Evolutionary conservation across 2,888 invertebrate genomes (phyloP).

Genomic region (Andrena chrysosceles): DNA sequence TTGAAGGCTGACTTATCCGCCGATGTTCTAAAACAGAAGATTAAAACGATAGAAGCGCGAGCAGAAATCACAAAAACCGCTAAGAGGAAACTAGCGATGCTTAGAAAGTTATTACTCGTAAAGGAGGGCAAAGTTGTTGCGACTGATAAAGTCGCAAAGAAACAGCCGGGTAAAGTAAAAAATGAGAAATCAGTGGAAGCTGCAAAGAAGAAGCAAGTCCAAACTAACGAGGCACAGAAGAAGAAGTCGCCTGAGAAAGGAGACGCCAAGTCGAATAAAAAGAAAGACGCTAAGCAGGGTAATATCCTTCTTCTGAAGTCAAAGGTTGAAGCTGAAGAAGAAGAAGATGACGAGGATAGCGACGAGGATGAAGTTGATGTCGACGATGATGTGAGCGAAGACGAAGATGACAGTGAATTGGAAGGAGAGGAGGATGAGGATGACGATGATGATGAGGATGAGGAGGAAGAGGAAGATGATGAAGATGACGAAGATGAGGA

Average conservation of each 20-base stretch:
- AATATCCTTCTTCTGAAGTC: slow-evolving; percentile 12
- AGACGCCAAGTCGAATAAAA: slow-evolving; percentile 32
- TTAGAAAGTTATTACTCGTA: slow-evolving; percentile 70
- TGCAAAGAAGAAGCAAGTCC: slow-evolving; percentile 27
- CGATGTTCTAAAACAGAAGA: slow-evolving; percentile 67
- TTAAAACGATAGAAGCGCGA: slow-evolving; percentile 70
- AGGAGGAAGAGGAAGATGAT: slow-evolving; percentile 4
- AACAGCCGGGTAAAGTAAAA: slow-evolving; percentile 3
- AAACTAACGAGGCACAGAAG: slow-evolving; percentile 13
- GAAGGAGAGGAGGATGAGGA: slow-evolving; percentile 39
- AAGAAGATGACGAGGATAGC: slow-evolving; percentile 36
- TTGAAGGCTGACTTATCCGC: not conserved
- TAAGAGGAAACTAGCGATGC: slow-evolving; percentile 64
- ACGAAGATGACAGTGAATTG: slow-evolving; percentile 37
- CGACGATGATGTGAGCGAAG: slow-evolving; percentile 25
- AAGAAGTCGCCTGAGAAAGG: slow-evolving; percentile 20
- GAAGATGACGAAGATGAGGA: slow-evolving; percentile 54
- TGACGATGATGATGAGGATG: slow-evolving; percentile 16
- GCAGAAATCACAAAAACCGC: slow-evolving; percentile 72
- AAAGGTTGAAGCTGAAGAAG: slow-evolving; percentile 10
- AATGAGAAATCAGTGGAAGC: slow-evolving; percentile 30
- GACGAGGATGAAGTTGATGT: slow-evolving; percentile 29
- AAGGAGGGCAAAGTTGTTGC: slow-evolving; percentile 30
- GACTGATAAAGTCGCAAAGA: not conserved
- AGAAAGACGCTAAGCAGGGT: slow-evolving; percentile 29